Conservation (phyloP, 92 coral and sea anemone species). For the Phenganax stokvisi region DNA sequence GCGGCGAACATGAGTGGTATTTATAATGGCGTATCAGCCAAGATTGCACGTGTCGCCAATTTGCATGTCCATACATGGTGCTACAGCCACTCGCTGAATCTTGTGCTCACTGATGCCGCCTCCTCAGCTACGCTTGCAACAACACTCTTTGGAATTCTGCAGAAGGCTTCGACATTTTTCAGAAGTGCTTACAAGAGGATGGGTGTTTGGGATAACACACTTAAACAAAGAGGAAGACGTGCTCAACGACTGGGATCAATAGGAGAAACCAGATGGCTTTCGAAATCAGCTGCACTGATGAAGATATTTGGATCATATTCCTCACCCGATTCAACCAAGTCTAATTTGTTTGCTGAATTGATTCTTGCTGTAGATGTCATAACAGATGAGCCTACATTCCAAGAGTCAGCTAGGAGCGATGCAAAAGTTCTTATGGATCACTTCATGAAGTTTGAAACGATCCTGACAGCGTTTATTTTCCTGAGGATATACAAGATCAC, state of each 20-base stretch:
- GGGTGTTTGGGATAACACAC: conserved; percentile 1
- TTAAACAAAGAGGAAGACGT: conserved; percentile 6
- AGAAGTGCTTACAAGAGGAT: background rate
- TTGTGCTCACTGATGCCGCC: conserved; percentile 36
- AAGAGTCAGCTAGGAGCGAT: conserved; percentile 26
- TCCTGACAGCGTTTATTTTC: conserved; percentile 20
- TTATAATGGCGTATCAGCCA: conserved; percentile 13
- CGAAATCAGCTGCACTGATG: conserved; percentile 19
- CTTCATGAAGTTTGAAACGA: conserved; percentile 23
- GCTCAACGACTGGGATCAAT: conserved; percentile 7
- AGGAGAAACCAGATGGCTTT: conserved; percentile 25
- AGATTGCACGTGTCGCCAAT: conserved; percentile 3
- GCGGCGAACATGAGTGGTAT: conserved; percentile 22
- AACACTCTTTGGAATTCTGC: conserved; percentile 22
- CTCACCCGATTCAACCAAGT: conserved; percentile 13
- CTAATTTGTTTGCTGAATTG: conserved; percentile 4
- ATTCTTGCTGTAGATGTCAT: conserved; percentile 15
- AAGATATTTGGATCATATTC: conserved; percentile 19
- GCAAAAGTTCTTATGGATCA: conserved; percentile 22
- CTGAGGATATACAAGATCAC: conserved; percentile 15
- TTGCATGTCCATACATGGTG: conserved; percentile 10
- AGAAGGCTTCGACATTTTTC: background rate
- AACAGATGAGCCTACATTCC: conserved; percentile 21
- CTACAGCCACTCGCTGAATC: conserved; percentile 24
- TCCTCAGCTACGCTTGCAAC: conserved; percentile 24